phyloP scores from a whole-genome alignment of 2,113 vertebrate genomes.

The Scatophagus argus region DNA sequence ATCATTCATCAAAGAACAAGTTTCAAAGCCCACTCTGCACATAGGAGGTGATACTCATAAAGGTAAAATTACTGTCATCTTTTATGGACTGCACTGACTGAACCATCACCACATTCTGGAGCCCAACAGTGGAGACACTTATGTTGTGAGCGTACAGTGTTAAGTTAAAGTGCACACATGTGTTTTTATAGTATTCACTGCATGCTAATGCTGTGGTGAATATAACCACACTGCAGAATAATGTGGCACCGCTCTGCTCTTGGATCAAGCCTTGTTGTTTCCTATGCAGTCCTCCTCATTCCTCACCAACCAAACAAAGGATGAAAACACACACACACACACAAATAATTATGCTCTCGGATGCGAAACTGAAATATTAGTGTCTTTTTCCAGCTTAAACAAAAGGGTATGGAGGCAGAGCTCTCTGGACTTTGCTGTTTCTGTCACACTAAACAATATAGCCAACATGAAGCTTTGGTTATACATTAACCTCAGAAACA shows the following conservation, averaged over 20 bases:
- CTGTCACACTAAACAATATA: not conserved
- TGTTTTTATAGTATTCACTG: not conserved
- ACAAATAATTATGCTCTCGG: not conserved
- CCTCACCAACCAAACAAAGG: not conserved
- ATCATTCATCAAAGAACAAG: slow-evolving; percentile 67
- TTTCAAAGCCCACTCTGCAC: slow-evolving; percentile 54
- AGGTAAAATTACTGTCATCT: slow-evolving; percentile 47
- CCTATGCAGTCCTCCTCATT: not conserved
- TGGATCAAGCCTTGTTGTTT: not conserved
- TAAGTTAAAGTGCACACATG: not conserved
- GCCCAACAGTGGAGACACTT: slow-evolving; percentile 2
- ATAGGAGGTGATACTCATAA: slow-evolving; percentile 21
- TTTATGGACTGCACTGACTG: slow-evolving; percentile 11
- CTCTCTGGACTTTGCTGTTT: not conserved
- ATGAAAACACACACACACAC: not conserved
- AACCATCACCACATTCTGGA: slow-evolving; percentile 7
- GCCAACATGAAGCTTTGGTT: not conserved
- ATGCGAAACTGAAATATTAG: not conserved
- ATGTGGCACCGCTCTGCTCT: not conserved
- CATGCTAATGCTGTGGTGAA: not conserved
- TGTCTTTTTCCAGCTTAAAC: not conserved
- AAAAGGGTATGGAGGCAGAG: not conserved
- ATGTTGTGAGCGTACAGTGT: not conserved
- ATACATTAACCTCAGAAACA: not conserved
- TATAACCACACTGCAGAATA: not conserved